phyloP scores from a whole-genome alignment of 2,113 vertebrate genomes.

The Telmatochromis sp. region DNA sequence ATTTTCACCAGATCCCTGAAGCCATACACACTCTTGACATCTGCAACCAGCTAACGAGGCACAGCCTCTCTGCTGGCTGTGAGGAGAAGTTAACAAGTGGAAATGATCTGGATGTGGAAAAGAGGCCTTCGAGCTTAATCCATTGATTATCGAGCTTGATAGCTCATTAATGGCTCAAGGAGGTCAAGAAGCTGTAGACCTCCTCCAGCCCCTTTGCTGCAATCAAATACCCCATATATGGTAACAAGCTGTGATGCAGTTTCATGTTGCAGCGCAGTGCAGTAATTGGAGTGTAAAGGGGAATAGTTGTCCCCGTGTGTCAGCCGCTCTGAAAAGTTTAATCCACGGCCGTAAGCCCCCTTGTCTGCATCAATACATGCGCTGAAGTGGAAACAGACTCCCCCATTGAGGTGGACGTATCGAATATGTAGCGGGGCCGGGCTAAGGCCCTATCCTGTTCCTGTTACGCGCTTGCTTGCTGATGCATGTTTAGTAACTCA shows the following conservation, averaged over 20 bases:
- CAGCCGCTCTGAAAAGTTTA: conserved; percentile 25
- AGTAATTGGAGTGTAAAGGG: conserved; percentile 45
- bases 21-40: background rate
- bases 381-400: conserved; percentile 43
- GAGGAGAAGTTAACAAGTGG: background rate
- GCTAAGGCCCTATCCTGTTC: conserved; percentile 46
- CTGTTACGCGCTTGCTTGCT: conserved; percentile 58
- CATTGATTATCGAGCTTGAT: conserved; percentile 30
- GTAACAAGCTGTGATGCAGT: conserved; percentile 35
- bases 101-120: conserved; percentile 20
- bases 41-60: background rate
- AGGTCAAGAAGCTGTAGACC: conserved; percentile 16
- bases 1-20: background rate
- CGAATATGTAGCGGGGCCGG: conserved; percentile 27
- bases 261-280: conserved; percentile 37
- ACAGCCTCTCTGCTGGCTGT: background rate
- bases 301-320: conserved; percentile 31
- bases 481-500: conserved; percentile 64
- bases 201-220: background rate
- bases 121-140: background rate
- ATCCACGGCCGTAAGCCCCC: conserved; percentile 17
- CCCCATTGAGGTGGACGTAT: conserved; percentile 55
- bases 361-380: conserved; percentile 14
- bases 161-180: conserved; percentile 17
- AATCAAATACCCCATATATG: conserved; percentile 56